Evolutionary conservation across 2,113 vertebrate genomes (phyloP).

Genomic region (Pitta sordida): DNA sequence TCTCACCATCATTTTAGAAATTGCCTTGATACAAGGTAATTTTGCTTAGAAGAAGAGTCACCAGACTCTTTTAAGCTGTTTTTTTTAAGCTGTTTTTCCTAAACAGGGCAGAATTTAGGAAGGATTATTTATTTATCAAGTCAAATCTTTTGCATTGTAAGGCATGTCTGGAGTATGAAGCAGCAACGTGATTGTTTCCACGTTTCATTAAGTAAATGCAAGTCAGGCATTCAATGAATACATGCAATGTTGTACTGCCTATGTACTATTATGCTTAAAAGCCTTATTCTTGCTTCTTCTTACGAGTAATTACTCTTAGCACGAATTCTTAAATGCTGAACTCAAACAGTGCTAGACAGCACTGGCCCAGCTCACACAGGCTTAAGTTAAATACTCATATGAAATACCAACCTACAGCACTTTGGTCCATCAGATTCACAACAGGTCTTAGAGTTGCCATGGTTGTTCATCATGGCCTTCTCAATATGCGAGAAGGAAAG

Average conservation of each 20-base stretch:
- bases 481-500: conserved; percentile 87
- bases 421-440: conserved; percentile 69
- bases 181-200: neutral
- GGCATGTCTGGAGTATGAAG: neutral
- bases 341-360: neutral
- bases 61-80: neutral
- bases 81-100: neutral
- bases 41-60: neutral
- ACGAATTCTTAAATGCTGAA: neutral
- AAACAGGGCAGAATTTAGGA: neutral
- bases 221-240: neutral
- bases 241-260: neutral
- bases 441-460: conserved; percentile 78
- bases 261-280: neutral
- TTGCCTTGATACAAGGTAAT: neutral
- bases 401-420: conserved; percentile 81
- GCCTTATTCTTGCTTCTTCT: neutral
- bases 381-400: neutral
- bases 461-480: conserved; percentile 77
- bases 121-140: neutral
- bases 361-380: neutral
- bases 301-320: neutral
- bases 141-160: neutral
- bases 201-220: neutral
- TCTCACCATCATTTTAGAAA: neutral